phyloP scores from a whole-genome alignment of 2,888 invertebrate species.

The Cheilosia impressa region DNA sequence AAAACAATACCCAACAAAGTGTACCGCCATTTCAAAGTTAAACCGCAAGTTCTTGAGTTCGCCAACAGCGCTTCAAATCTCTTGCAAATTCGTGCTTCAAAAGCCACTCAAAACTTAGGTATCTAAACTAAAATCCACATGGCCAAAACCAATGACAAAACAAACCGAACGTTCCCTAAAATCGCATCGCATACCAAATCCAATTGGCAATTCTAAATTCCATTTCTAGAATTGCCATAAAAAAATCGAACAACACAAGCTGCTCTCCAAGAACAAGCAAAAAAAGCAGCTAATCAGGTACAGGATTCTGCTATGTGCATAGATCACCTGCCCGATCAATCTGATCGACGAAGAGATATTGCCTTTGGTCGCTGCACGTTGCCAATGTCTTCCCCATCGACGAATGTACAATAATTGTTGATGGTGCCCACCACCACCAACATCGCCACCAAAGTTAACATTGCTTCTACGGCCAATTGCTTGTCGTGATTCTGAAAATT shows the following conservation, averaged over 20 bases:
- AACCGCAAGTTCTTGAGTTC: too few relatives aligned
- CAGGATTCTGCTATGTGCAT: constrained; percentile 37
- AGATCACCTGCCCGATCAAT: constrained; percentile 68
- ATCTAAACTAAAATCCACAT: neutral
- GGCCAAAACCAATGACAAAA: neutral
- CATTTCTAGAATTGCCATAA: constrained; percentile 29
- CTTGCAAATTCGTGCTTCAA: too few relatives aligned
- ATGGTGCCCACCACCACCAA: constrained; percentile 8
- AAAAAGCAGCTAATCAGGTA: constrained; percentile 45
- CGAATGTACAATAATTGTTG: constrained; percentile 56
- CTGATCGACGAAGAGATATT: constrained; percentile 52
- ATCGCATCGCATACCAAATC: neutral
- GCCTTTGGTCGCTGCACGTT: constrained; percentile 19
- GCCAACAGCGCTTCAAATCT: too few relatives aligned
- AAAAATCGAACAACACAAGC: neutral
- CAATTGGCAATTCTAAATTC: constrained; percentile 23
- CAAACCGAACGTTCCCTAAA: constrained; percentile 12
- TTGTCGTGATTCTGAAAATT: constrained; percentile 68
- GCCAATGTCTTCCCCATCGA: constrained; percentile 43
- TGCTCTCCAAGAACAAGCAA: neutral
- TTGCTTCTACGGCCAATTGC: constrained; percentile 8
- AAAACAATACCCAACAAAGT: too few relatives aligned
- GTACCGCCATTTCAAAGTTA: too few relatives aligned
- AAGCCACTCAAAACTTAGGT: neutral
- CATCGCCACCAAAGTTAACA: neutral